phyloP scores from a whole-genome alignment of 2,888 invertebrate genomes.

The Zelleria hepariella region DNA sequence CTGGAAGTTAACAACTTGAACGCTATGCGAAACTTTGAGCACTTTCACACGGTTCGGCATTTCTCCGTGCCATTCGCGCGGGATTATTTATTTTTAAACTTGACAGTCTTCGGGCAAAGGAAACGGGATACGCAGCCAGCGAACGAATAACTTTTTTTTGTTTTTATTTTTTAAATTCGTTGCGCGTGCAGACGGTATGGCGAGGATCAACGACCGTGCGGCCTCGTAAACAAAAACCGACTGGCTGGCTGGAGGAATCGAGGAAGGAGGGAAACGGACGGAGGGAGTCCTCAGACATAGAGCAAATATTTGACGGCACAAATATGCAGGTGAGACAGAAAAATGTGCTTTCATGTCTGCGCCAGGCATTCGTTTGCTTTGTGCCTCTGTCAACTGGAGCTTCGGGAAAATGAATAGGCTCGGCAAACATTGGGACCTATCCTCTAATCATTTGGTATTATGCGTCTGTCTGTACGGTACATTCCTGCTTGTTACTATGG shows the following conservation, averaged over 20 bases:
- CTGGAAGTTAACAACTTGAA: not conserved
- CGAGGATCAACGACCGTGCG: conserved; percentile 45
- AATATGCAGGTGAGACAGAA: conserved; percentile 28
- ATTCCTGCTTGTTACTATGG: no score
- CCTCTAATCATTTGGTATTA: not conserved
- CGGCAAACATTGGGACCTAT: not conserved
- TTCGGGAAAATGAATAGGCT: not conserved
- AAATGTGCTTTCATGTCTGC: conserved; percentile 1
- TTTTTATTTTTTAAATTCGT: conserved; percentile 32
- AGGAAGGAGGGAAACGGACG: conserved; percentile 19
- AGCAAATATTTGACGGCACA: conserved; percentile 38
- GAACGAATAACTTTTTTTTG: conserved; percentile 27
- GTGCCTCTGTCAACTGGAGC: not conserved
- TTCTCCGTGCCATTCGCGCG: not conserved
- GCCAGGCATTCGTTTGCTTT: not conserved
- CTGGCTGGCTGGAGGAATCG: conserved; percentile 26
- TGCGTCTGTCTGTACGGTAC: not conserved
- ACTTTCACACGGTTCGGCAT: not conserved
- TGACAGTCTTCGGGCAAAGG: not conserved
- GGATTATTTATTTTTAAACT: not conserved
- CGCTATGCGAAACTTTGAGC: not conserved
- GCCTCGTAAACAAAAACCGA: conserved; percentile 52
- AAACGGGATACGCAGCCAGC: not conserved
- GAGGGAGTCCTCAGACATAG: conserved; percentile 44
- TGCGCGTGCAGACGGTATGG: conserved; percentile 23